A percentile compares a stretch with the other conserved stretches of the same genome.
phyloP scores from a whole-genome alignment of 2,888 invertebrate species.

The Thecocarcelia acutangulata region DNA sequence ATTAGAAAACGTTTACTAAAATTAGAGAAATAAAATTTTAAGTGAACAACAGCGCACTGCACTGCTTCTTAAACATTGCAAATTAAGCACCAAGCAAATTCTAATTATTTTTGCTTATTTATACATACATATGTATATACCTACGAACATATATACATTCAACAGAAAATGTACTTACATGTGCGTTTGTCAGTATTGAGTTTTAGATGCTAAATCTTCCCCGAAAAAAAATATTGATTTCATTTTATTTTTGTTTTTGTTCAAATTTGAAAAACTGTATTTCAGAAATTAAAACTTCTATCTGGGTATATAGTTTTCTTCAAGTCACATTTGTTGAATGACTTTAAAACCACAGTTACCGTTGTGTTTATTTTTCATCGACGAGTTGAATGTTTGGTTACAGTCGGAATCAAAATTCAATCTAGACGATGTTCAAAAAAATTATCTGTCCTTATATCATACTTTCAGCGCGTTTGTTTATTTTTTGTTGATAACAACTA shows the following conservation, averaged over 20 bases:
- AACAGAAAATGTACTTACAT: too few species aligned
- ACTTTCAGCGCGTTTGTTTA: too few species aligned
- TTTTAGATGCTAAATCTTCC: too few species aligned
- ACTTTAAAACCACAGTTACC: conserved; percentile 52
- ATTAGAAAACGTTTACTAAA: background rate
- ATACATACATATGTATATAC: too few species aligned
- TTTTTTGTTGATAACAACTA: too few species aligned
- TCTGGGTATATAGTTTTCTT: conserved; percentile 1
- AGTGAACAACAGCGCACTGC: background rate
- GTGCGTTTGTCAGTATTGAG: too few species aligned
- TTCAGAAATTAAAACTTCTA: conserved; percentile 21
- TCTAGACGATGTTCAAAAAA: too few species aligned
- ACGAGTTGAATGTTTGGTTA: background rate
- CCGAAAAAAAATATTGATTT: background rate
- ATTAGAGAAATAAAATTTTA: background rate
- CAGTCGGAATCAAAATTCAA: conserved; percentile 6
- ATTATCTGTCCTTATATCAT: too few species aligned
- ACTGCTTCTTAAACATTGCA: too few species aligned
- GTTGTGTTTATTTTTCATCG: conserved; percentile 38
- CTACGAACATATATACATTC: too few species aligned
- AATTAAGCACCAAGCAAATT: too few species aligned
- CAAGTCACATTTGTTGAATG: conserved; percentile 29
- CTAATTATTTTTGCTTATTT: too few species aligned
- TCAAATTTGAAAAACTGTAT: conserved; percentile 39
- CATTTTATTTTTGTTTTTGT: background rate